Conservation (phyloP, 2,888 invertebrate species). For the Copidosoma aretas region DNA sequence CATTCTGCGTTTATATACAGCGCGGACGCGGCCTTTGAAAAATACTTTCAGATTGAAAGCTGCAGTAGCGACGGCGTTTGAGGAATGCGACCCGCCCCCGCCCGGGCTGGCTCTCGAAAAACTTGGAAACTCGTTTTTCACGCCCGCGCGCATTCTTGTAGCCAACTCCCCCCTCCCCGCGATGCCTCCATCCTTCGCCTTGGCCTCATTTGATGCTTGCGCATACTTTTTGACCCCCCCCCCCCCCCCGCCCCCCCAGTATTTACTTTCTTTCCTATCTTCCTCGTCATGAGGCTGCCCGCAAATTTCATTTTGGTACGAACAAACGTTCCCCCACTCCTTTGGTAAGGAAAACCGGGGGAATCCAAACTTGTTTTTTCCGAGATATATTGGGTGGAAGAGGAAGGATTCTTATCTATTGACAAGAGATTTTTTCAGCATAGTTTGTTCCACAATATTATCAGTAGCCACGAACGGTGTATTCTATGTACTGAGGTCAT, state of each 20-base stretch:
- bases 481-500: no score
- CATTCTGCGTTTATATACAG: not conserved
- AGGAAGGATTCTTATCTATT: no score
- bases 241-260: no score
- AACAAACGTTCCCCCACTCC: not conserved
- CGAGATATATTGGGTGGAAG: no score
- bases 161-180: conserved; percentile 1
- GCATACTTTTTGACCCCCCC: not conserved
- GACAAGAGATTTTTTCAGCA: no score
- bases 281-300: no score
- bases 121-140: conserved; percentile 27
- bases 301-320: not conserved
- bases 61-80: conserved; percentile 1
- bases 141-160: conserved; percentile 6
- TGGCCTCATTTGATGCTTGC: not conserved
- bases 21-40: conserved; percentile 19
- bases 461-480: no score
- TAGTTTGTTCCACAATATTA: no score
- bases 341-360: not conserved
- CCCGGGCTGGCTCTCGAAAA: not conserved
- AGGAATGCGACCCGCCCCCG: conserved; percentile 21
- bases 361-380: not conserved
- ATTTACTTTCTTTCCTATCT: no score
- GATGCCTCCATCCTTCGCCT: conserved; percentile 1
- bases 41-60: conserved; percentile 22